phyloP scores from a whole-genome alignment of 1,140 invertebrate species.

The Ooceraea biroi region DNA sequence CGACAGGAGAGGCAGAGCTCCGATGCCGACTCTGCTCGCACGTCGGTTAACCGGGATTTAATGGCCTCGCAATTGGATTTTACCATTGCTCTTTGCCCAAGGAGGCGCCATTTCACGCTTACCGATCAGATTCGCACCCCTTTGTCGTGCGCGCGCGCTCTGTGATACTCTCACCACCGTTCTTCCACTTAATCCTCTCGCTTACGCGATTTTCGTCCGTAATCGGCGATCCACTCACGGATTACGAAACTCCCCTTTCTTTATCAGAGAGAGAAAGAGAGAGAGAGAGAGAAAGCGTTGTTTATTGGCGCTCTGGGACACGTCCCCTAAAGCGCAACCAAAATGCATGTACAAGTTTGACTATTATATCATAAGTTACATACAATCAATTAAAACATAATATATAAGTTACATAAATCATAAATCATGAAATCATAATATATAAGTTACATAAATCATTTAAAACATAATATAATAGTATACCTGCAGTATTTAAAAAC shows the following conservation, averaged over 20 bases:
- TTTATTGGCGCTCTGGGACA: no score
- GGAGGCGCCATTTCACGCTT: conserved; percentile 83
- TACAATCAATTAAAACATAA: no score
- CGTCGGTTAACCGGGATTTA: conserved; percentile 83
- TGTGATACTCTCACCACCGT: not conserved
- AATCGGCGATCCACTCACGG: not conserved
- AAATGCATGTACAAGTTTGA: no score
- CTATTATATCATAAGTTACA: no score
- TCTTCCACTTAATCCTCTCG: conserved; percentile 20
- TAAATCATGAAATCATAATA: no score
- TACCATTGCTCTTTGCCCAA: conserved; percentile 85
- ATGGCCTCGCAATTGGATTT: conserved; percentile 86
- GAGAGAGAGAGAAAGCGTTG: not conserved
- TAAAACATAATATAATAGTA: no score
- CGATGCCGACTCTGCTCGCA: conserved; percentile 47
- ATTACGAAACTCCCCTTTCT: not conserved
- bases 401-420: no score
- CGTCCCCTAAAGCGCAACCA: no score
- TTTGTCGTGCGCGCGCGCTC: conserved; percentile 15
- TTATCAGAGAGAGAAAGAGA: not conserved
- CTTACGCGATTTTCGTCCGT: not conserved
- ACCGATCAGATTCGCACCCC: conserved; percentile 76
- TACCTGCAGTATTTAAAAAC: no score
- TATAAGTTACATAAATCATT: no score
- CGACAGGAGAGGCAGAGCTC: conserved; percentile 1